Base-by-base conservation (phyloP, 2,797 vertebrate genomes). In the Phataginus tricuspis region DNA sequence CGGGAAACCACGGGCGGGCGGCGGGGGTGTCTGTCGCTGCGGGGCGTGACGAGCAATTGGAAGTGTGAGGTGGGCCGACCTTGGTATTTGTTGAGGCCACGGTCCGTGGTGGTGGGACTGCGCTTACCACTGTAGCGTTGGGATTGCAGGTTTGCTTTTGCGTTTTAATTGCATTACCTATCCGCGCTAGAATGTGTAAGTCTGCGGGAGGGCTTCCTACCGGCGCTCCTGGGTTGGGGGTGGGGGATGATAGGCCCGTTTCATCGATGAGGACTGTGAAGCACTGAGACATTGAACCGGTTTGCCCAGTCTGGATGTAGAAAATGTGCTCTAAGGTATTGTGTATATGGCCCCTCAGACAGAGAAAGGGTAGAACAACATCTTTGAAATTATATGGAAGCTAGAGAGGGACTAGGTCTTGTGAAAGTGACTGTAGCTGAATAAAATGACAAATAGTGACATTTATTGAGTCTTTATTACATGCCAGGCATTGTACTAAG, bases 401-500 rank as follows among this genome's bases (percentile, higher is more conserved):
- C 90, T 8, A 7, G 61, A 68, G 78, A 77, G 69, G 55, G 51
- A 31, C 0, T 23, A 34, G 83, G 83, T 63, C 68, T 85, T 63
- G 80, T 53, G 84, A 64, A 72, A 87, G 82, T 79, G 61, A 63
- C 77, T 63, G 34, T 42, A 78, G 85, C 31, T 16, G 69, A 85
- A 64, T 68, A 59, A 55, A 84, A 66, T 79, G 91, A 42, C 82
- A 51, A 21, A 29, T 66, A 78, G 66, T 68, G 77, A 23, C 68
- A 10, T 69, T 94, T 90, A 79, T 53, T 57, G 94, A 91, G 90
- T 18, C 45, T 80, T 90, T 61, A 63, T 80, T 79, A 31, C 13
- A 59, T 14, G 64, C 49, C 71, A 11, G n/a, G 31, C 23, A 10
- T 85, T 9, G 37, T 74, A 9, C 16, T 5, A 0, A 90, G 89